Evolutionary conservation across 2,113 vertebrate species (phyloP).

Genomic region (Lagenorhynchus albirostris): DNA sequence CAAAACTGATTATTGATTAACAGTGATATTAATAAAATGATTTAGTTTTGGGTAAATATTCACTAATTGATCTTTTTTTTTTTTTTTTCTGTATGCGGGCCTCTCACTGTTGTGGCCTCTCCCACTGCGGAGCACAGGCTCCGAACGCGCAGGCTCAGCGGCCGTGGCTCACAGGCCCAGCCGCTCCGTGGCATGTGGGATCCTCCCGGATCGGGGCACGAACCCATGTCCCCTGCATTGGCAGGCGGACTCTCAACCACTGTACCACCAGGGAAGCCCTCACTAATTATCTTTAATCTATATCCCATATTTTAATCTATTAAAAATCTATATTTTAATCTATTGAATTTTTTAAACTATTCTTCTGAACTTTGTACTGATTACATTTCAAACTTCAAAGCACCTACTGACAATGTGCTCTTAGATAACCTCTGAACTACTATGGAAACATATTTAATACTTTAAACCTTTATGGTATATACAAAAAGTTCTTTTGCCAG

Average conservation of each 20-base stretch:
- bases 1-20: background rate
- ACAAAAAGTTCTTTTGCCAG: background rate
- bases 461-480: background rate
- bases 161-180: no score
- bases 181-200: no score
- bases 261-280: no score
- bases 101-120: no score
- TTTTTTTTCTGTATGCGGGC: no score
- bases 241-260: no score
- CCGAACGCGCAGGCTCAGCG: no score
- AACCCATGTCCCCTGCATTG: no score
- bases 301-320: background rate
- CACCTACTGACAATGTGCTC: background rate
- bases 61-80: background rate
- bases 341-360: background rate
- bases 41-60: background rate
- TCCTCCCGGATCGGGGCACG: no score
- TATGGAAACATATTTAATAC: background rate
- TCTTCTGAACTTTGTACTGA: conserved; percentile 23
- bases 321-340: background rate
- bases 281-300: background rate
- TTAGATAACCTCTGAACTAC: background rate
- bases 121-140: no score
- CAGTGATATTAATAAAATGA: background rate
- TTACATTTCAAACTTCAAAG: background rate